Evolutionary conservation across 1,140 invertebrate species (phyloP).

Genomic region (Laodelphax striatellus): DNA sequence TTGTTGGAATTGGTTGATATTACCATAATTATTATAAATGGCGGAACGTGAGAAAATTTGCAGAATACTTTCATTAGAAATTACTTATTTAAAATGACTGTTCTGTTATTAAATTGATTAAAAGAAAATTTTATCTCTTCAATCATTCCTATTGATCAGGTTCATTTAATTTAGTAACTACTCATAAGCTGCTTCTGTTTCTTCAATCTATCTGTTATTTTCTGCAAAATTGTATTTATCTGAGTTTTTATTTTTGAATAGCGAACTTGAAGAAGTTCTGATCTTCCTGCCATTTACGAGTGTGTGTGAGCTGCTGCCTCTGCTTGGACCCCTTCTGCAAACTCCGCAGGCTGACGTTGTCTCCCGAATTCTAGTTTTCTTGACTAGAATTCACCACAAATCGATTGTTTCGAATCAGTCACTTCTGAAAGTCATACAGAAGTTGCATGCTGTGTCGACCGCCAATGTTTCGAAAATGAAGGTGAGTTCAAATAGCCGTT

Average conservation of each 20-base stretch:
- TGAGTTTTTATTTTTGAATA: constrained; percentile 17
- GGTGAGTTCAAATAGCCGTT: constrained; percentile 45
- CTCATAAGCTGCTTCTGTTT: too few species aligned
- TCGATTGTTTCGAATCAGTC: constrained; percentile 59
- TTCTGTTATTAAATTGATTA: too few species aligned
- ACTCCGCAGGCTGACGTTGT: constrained; percentile 63
- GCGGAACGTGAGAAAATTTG: too few species aligned
- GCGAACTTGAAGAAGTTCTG: constrained; percentile 83
- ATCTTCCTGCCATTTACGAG: constrained; percentile 72
- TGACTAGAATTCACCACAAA: constrained; percentile 75
- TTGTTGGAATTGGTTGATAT: too few species aligned
- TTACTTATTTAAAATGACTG: too few species aligned
- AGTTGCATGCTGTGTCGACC: constrained; percentile 45
- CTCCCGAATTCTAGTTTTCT: constrained; percentile 60
- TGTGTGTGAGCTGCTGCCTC: constrained; percentile 64
- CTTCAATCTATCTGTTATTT: too few species aligned
- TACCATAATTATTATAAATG: too few species aligned
- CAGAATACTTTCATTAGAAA: too few species aligned
- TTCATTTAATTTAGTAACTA: too few species aligned
- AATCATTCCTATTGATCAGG: too few species aligned
- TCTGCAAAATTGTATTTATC: too few species aligned
- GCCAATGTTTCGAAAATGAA: constrained; percentile 46
- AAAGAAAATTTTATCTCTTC: too few species aligned
- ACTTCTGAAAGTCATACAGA: constrained; percentile 55
- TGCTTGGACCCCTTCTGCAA: constrained; percentile 53